Evolutionary conservation across 2,113 vertebrate species (phyloP), one percentile per base, ranked within the genome.

Genomic region (Ochotona curzoniae): DNA sequence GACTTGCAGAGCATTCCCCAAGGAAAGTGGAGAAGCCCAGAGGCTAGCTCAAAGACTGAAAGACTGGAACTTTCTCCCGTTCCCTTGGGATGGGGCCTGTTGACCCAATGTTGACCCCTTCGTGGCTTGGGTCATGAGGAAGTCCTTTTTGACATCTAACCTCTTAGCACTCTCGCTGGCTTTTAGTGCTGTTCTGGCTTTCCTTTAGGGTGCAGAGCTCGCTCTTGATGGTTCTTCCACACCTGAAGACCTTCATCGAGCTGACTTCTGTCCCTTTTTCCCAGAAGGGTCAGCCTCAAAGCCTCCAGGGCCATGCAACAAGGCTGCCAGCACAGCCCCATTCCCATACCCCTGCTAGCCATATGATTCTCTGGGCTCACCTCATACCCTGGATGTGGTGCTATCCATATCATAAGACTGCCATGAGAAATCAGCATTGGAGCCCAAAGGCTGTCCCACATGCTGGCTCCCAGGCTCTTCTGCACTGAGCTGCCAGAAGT

Each of bases 61-160:
- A 91, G 87, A 66, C 28, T 8, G 1, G 8, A 69, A 49, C 54
- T 67, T 70, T 35, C 92, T 66, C 38, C 60, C 18, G 13, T 44
- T 64, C 63, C 30, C 49, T 10, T 38, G 13, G 11, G 15, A 57
- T 32, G 28, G 63, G 38, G 49, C 49, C 57, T n/a, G 7, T 3
- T 12, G 85, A 57, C 44, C 63, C 13, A 14, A 12, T 54, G 25
- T 63, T 23, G 38, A 25, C 30, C 49, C 28, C 30, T 51, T 70
- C 38, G 21, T 3, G 75, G 44, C 14, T 87, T 69, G 73, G 70
- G 66, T 30, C 70, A 17, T n/a, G 23, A 87, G 83, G 13, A 84
- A 84, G 73, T 89, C 47, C 87, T 85, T 87, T 75, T 49, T 83
- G 30, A 71, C 26, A 64, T 17, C 69, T 70, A 74, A 80, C 69